Base-by-base conservation (phyloP, 2,888 invertebrate genomes). In the Thalpophila matura region DNA sequence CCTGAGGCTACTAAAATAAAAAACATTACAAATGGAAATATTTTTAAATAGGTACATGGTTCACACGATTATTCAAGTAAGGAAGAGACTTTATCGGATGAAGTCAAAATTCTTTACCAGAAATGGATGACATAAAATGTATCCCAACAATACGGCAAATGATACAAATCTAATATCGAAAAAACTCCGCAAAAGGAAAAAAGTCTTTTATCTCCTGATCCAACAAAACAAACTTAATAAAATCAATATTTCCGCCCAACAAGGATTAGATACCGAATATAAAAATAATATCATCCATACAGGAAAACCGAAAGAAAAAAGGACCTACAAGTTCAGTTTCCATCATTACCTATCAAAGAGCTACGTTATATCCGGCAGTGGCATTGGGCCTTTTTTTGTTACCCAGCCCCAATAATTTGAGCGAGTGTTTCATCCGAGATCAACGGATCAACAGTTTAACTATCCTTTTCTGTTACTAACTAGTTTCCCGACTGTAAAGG, bases 401-500 rank as follows among this genome's bases (percentile, higher is more conserved):
- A 55, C 35, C 10, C 49, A 20, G 43, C 24, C 68, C 55, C 54
- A 54, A 58, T 71, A 55, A 80, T 80, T 68, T 66, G 53, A 57
- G 45, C 42, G 56, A 70, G 49, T 73, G 50, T 71, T 68, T 68
- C 46, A 49, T 65, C 63, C 16, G 63, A 45, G 46, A 68, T 57
- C 67, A 54, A 37, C 24, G 64, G 71, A 64, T 80, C 68, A 74
- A 63, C 72, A 56, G 53, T 75, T 69, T 62, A 65, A 70, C 54
- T 57, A 38, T 58, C 57, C 20, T 64, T 74, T 70, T 72, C 58
- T 70, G 67, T 59, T 59, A 33, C 37, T 58, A 61, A 69, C 67
- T 72, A 62, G 54, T 61, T 71, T 63, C 6, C 22, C n/a, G 29
- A 40, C 16, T 55, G n/a, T 46, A 46, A 38, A 46, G 12, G 27